These are phyloP conservation scores for Sebastes trivittatus DNA, from an alignment of 2,797 vertebrate genomes.

Conservation along the genomic window DNA sequence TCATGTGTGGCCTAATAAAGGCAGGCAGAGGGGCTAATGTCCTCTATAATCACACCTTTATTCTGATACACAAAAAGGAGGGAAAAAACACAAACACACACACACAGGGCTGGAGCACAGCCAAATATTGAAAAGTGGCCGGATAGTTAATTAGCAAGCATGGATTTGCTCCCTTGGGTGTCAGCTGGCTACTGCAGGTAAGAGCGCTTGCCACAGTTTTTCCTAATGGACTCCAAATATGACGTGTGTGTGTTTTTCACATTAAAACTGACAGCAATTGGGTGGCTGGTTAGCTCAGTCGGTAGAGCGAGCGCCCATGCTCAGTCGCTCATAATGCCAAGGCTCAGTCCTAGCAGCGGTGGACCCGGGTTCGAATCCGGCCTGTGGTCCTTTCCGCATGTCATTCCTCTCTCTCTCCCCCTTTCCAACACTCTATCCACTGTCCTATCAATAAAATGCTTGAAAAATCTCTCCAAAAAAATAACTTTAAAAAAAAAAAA, in stretches of 20 bases:
- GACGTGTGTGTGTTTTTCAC: background rate
- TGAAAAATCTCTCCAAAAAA: too few relatives aligned
- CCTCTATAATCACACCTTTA: slow-evolving; percentile 61
- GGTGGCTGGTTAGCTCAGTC: too few relatives aligned
- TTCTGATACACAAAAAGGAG: slow-evolving; percentile 40
- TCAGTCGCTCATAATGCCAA: too few relatives aligned
- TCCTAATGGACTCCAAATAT: background rate
- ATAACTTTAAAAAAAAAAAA: too few relatives aligned
- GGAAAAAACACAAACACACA: slow-evolving; percentile 12
- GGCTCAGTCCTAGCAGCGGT: too few relatives aligned
- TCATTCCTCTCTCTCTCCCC: too few relatives aligned
- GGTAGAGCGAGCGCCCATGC: too few relatives aligned
- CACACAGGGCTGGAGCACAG: background rate
- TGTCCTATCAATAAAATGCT: too few relatives aligned
- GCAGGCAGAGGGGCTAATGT: slow-evolving; percentile 60
- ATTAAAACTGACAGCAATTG: background rate
- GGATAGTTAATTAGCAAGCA: slow-evolving; percentile 19
- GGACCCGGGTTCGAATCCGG: too few relatives aligned
- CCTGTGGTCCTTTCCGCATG: too few relatives aligned
- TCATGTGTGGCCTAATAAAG: slow-evolving; percentile 73
- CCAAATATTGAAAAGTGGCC: slow-evolving; percentile 29
- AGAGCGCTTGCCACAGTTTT: background rate
- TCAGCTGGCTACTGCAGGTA: background rate
- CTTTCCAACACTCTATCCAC: too few relatives aligned
- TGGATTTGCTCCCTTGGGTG: background rate